Conservation (phyloP, 2,113 vertebrate genomes). For the Silurus glanis region DNA sequence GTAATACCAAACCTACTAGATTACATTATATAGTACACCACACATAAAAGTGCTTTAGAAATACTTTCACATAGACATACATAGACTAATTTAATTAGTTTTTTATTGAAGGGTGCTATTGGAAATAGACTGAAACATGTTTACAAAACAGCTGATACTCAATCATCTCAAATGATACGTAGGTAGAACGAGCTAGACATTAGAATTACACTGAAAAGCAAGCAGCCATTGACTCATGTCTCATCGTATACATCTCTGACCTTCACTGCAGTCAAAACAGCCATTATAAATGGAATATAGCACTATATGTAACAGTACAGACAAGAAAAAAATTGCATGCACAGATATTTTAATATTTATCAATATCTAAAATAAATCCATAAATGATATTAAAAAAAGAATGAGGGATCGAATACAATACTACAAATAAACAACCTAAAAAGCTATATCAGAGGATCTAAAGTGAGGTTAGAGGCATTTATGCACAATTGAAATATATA, state of each 20-base stretch:
- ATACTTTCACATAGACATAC: not conserved
- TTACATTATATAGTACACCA: not conserved
- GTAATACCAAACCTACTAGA: slow-evolving; percentile 4
- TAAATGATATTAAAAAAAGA: not conserved
- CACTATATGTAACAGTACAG: not conserved
- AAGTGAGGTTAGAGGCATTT: not conserved
- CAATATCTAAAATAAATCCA: not conserved
- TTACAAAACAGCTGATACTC: not conserved
- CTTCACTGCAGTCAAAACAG: not conserved
- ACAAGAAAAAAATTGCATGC: not conserved
- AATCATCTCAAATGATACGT: slow-evolving; percentile 20
- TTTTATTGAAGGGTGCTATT: slow-evolving; percentile 33
- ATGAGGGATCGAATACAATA: not conserved
- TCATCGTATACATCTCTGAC: not conserved
- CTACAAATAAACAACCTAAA: no score
- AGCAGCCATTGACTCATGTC: not conserved
- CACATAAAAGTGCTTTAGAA: not conserved
- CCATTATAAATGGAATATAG: not conserved
- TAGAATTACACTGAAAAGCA: not conserved
- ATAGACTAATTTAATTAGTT: not conserved
- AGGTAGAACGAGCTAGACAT: not conserved
- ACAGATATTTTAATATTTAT: slow-evolving; percentile 5
- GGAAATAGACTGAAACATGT: slow-evolving; percentile 3
- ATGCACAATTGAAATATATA: not conserved
- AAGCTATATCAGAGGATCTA: not conserved